Percentiles rank a stretch among this genome's conserved stretches.
phyloP scores from a whole-genome alignment of 2,113 vertebrate genomes.

The Lucifuga dentata region DNA sequence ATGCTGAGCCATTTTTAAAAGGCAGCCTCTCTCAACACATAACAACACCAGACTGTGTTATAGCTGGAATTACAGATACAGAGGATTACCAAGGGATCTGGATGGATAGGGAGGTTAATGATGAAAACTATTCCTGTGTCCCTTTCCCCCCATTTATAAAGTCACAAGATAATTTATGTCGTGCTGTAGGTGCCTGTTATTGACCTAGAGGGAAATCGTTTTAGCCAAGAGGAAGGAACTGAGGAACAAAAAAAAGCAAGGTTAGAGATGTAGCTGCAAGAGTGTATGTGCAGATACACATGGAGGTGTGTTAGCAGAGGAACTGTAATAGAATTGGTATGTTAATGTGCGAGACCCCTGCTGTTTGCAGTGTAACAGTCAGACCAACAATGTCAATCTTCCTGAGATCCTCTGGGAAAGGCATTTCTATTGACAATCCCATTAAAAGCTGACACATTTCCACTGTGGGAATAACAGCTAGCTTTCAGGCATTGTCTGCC shows the following conservation, averaged over 20 bases:
- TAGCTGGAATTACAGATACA: conserved; percentile 40
- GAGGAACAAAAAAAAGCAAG: conserved; percentile 10
- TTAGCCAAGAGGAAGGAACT: background rate
- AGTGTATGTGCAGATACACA: background rate
- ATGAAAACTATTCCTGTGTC: conserved; percentile 47
- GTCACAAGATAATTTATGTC: conserved; percentile 31
- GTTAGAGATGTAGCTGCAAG: conserved; percentile 20
- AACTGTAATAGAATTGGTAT: conserved; percentile 22
- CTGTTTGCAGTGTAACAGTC: conserved; percentile 55
- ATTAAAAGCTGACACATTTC: conserved; percentile 77
- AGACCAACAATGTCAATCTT: conserved; percentile 75
- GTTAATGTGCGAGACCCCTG: conserved; percentile 61
- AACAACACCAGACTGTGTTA: conserved; percentile 70
- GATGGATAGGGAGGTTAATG: conserved; percentile 25
- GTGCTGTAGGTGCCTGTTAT: conserved; percentile 11
- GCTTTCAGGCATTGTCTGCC: conserved; percentile 64
- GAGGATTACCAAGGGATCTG: conserved; percentile 48
- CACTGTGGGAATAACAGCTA: conserved; percentile 67
- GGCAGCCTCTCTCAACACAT: conserved; percentile 76
- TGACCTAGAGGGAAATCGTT: conserved; percentile 14
- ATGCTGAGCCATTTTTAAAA: conserved; percentile 80
- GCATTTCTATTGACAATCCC: conserved; percentile 70
- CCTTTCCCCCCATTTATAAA: conserved; percentile 22
- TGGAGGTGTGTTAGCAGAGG: conserved; percentile 16
- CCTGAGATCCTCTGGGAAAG: conserved; percentile 63